A percentile compares a stretch with the other conserved stretches of the same genome.
Evolutionary conservation across 1,140 invertebrate genomes (phyloP).

Genomic region (Fopius arisanus): DNA sequence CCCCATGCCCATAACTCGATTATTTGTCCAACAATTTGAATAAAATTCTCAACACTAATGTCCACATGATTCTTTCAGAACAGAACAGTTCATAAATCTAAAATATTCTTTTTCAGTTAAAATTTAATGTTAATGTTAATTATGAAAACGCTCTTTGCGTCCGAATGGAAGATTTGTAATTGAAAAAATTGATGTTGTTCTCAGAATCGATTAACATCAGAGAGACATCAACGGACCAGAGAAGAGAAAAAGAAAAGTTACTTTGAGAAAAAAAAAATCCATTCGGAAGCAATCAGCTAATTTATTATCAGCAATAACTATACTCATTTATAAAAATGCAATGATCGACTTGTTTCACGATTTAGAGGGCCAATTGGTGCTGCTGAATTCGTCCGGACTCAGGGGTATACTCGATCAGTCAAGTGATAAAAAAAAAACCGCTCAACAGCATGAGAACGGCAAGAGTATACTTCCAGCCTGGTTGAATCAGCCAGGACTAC

Average conservation of each 20-base stretch:
- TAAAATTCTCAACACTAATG: constrained; percentile 30
- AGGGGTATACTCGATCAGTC: constrained; percentile 61
- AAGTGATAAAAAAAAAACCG: constrained; percentile 43
- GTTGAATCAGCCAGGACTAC: constrained; percentile 56
- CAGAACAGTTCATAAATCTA: too few species aligned
- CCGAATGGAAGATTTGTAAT: too few species aligned
- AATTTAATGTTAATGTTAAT: constrained; percentile 32
- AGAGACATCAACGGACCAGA: too few species aligned
- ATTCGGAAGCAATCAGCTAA: too few species aligned
- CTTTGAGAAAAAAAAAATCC: too few species aligned
- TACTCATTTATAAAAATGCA: too few species aligned
- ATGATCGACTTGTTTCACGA: background rate
- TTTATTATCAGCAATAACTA: too few species aligned
- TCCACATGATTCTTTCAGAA: constrained; percentile 21
- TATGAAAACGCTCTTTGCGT: too few species aligned
- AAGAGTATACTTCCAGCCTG: constrained; percentile 64
- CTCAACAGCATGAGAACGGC: constrained; percentile 66
- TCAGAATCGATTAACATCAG: too few species aligned
- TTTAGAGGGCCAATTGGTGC: constrained; percentile 18
- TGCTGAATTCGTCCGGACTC: constrained; percentile 59
- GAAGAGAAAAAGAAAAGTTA: too few species aligned
- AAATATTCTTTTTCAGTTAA: constrained; percentile 33
- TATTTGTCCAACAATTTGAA: constrained; percentile 19
- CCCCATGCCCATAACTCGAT: constrained; percentile 31
- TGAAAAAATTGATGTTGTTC: too few species aligned